Percentiles rank a stretch among this genome's conserved stretches.
phyloP scores from a whole-genome alignment of 2,888 invertebrate species.

The Drosophila dives region DNA sequence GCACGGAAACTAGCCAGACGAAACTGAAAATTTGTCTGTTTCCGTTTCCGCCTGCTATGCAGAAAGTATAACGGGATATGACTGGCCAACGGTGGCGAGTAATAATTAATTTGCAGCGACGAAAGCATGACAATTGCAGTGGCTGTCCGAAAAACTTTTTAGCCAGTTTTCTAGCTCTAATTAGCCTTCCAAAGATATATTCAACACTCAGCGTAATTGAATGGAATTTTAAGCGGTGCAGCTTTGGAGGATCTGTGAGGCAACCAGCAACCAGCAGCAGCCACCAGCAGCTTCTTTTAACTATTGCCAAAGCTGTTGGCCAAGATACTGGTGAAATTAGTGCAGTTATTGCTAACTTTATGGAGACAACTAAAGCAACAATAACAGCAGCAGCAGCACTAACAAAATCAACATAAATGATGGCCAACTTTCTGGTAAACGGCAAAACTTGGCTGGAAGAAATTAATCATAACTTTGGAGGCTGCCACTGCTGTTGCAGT shows the following conservation, averaged over 20 bases:
- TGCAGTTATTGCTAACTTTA: constrained; percentile 65
- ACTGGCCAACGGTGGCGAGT: not conserved
- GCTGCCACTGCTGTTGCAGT: constrained; percentile 39
- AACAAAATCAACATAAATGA: constrained; percentile 41
- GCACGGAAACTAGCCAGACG: constrained; percentile 1
- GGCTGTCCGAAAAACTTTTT: constrained; percentile 66
- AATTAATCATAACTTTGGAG: constrained; percentile 81
- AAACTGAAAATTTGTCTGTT: not conserved
- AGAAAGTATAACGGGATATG: constrained; percentile 1
- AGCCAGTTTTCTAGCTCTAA: constrained; percentile 66
- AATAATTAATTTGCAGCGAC: constrained; percentile 35
- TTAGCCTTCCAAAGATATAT: constrained; percentile 71
- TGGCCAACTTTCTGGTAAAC: constrained; percentile 67
- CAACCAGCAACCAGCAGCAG: constrained; percentile 24
- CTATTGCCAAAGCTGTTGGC: constrained; percentile 48
- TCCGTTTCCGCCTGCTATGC: not conserved
- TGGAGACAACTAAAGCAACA: constrained; percentile 39
- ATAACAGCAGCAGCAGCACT: constrained; percentile 4
- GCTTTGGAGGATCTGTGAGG: constrained; percentile 29
- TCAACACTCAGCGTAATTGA: constrained; percentile 79
- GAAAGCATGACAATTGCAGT: constrained; percentile 38
- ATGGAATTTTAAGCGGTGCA: constrained; percentile 74
- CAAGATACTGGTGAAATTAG: constrained; percentile 59
- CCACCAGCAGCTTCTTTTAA: constrained; percentile 61
- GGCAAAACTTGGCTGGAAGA: constrained; percentile 72